Evolutionary conservation across 2,888 invertebrate species (phyloP).

Genomic region (Spisula solida): DNA sequence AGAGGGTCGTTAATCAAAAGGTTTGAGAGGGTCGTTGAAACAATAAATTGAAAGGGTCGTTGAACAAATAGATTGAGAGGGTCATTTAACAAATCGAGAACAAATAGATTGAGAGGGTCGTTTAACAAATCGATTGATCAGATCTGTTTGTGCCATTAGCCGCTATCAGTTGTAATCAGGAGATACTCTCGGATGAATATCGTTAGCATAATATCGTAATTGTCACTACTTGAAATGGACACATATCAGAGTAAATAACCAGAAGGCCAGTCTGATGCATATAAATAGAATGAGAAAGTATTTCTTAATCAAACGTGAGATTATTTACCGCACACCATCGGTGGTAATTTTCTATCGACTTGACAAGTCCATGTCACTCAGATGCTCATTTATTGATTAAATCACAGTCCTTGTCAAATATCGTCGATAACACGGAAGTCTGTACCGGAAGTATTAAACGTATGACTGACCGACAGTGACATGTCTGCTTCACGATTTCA

Average conservation of each 20-base stretch:
- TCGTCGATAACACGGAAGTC: neutral
- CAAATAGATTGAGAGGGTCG: no score
- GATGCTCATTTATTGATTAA: constrained; percentile 7
- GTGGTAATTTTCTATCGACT: neutral
- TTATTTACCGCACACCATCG: constrained; percentile 7
- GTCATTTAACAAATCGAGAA: no score
- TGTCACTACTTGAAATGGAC: neutral
- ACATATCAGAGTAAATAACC: neutral
- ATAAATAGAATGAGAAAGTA: neutral
- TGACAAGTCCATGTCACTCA: neutral
- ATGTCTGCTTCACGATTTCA: no score
- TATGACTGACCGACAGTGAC: no score
- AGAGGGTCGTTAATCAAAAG: no score
- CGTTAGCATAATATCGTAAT: neutral
- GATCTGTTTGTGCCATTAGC: no score
- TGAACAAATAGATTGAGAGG: no score
- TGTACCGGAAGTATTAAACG: neutral
- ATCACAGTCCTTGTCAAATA: neutral
- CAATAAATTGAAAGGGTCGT: no score
- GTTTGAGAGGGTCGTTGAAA: no score
- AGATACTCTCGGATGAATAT: neutral
- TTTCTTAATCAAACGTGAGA: neutral
- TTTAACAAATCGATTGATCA: no score
- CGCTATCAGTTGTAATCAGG: neutral
- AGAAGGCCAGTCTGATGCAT: neutral